These are phyloP conservation scores for Parelbella ahira DNA, from an alignment of 2,888 invertebrate genomes.

Conservation along the genomic window DNA sequence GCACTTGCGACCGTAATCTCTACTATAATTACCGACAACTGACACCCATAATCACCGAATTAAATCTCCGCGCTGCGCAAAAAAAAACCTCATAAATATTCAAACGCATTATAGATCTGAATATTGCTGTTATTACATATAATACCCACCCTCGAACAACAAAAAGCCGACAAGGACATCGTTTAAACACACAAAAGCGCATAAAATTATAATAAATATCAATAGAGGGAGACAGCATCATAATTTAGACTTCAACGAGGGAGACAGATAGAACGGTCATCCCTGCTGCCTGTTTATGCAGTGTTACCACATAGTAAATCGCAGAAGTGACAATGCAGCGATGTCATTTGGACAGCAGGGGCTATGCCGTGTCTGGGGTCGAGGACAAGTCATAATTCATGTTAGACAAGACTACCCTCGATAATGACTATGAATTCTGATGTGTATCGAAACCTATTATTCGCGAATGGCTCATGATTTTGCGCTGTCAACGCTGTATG, in stretches of 20 bases:
- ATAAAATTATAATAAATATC: constrained; percentile 80
- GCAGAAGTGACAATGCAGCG: constrained; percentile 72
- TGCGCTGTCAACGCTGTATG: constrained; percentile 37
- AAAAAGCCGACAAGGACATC: constrained; percentile 61
- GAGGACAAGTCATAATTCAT: constrained; percentile 75
- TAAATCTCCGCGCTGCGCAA: no score
- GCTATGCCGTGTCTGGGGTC: constrained; percentile 55
- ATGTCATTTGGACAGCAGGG: constrained; percentile 67
- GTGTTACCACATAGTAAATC: constrained; percentile 62
- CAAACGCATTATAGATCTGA: constrained; percentile 49
- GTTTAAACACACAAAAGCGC: constrained; percentile 73
- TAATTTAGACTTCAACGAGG: constrained; percentile 26
- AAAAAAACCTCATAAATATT: constrained; percentile 64
- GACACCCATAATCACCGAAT: constrained; percentile 64
- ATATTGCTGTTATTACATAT: constrained; percentile 54
- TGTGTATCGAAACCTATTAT: constrained; percentile 63
- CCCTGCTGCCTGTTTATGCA: constrained; percentile 33
- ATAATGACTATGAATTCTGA: constrained; percentile 58
- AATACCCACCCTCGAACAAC: constrained; percentile 60
- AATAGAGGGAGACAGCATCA: constrained; percentile 46
- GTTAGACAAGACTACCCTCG: constrained; percentile 55
- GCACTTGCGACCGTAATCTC: constrained; percentile 35
- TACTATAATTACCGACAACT: constrained; percentile 64
- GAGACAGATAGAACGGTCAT: constrained; percentile 41
- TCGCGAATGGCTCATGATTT: constrained; percentile 51